A percentile compares a stretch with the other conserved stretches of the same genome.
These are phyloP conservation scores for Scrobipalpa atriplicella DNA, from an alignment of 2,888 invertebrate species.

Conservation along the genomic window DNA sequence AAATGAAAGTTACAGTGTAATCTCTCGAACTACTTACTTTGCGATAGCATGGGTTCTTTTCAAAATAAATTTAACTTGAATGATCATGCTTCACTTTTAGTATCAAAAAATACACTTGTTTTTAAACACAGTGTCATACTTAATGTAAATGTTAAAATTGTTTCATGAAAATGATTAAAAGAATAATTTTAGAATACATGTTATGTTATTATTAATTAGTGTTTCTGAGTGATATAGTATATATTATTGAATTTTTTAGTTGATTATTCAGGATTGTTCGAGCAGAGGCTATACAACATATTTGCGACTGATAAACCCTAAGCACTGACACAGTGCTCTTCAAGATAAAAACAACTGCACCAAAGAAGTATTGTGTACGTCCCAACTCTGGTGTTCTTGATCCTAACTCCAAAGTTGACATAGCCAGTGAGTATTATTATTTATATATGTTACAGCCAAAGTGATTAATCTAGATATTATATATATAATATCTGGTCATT, in stretches of 20 bases:
- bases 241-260: constrained; percentile 72
- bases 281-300: constrained; percentile 87
- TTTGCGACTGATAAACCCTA: constrained; percentile 95
- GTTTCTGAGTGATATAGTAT: constrained; percentile 32
- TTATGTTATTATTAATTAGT: not conserved
- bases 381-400: constrained; percentile 97
- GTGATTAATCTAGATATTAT: no score
- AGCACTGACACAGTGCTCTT: constrained; percentile 94
- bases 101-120: no score
- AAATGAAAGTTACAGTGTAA: no score
- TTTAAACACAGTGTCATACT: not conserved
- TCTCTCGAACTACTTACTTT: no score
- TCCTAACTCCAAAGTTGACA: constrained; percentile 88
- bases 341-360: constrained; percentile 99
- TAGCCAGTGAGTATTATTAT: constrained; percentile 89
- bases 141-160: not conserved
- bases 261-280: constrained; percentile 72
- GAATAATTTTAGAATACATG: not conserved
- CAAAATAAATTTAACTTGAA: no score
- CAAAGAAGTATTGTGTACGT: constrained; percentile 99
- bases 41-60: no score
- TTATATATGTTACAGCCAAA: constrained; percentile 28
- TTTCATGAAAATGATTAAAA: no score
- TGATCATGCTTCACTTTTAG: no score
- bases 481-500: no score